Conservation (phyloP, 1,140 invertebrate species). For the Cydia pomonella region DNA sequence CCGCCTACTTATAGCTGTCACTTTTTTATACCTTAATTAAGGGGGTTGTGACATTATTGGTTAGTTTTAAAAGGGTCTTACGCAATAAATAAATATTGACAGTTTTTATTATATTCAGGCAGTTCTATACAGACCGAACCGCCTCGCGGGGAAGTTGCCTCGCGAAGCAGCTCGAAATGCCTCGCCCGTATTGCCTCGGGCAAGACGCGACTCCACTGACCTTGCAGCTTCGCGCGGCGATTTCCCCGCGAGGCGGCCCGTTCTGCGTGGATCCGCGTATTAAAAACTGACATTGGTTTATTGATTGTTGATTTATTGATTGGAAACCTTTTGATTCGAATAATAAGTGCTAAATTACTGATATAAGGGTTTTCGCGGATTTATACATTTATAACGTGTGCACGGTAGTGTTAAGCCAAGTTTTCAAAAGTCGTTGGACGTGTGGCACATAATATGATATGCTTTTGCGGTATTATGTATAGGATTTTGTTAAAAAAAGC, state of each 20-base stretch:
- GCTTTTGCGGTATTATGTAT: background rate
- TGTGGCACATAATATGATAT: background rate
- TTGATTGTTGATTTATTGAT: background rate
- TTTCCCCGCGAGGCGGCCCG: too few species aligned
- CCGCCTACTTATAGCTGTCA: constrained; percentile 1
- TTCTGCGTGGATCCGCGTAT: too few species aligned
- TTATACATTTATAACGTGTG: background rate
- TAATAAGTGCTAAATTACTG: constrained; percentile 3
- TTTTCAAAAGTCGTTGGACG: background rate
- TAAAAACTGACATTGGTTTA: background rate
- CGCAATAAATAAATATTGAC: background rate
- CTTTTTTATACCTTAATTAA: background rate
- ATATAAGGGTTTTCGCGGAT: constrained; percentile 1
- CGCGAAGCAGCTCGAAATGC: too few species aligned
- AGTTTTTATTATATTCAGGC: background rate
- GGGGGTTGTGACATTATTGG: background rate
- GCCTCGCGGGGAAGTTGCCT: too few species aligned
- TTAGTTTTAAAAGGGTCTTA: background rate
- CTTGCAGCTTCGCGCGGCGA: too few species aligned
- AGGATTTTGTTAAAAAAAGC: background rate
- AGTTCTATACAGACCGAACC: too few species aligned
- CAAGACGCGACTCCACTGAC: too few species aligned
- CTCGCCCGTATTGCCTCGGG: too few species aligned
- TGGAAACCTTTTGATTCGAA: constrained; percentile 2
- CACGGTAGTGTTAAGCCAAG: constrained; percentile 1